phyloP scores from a whole-genome alignment of 2,797 vertebrate genomes.

The Naso thynnoides region DNA sequence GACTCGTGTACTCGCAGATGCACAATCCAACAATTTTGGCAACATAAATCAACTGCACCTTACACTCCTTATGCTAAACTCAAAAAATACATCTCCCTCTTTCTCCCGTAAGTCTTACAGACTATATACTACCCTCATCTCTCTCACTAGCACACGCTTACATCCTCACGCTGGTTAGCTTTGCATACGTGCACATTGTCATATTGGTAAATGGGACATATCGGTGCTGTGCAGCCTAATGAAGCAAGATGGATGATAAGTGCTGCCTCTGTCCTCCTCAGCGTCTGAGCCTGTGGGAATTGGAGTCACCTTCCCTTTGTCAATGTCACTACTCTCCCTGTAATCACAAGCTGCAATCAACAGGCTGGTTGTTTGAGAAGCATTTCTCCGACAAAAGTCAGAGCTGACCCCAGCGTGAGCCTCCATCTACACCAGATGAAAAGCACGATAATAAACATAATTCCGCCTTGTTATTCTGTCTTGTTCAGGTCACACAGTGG shows the following conservation, averaged over 20 bases:
- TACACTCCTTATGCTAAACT: too few species aligned
- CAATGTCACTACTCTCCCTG: constrained; percentile 52
- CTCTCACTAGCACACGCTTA: not conserved
- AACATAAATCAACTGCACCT: too few species aligned
- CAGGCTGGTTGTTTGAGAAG: constrained; percentile 34
- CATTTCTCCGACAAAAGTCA: constrained; percentile 23
- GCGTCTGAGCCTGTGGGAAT: constrained; percentile 24
- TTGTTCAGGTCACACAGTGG: constrained; percentile 5
- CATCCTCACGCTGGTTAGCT: not conserved
- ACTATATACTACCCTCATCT: not conserved
- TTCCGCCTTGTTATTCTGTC: constrained; percentile 32
- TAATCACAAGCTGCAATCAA: constrained; percentile 73
- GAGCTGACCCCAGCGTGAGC: constrained; percentile 46
- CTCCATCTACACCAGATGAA: constrained; percentile 58
- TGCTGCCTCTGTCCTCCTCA: constrained; percentile 21
- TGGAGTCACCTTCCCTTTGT: constrained; percentile 36
- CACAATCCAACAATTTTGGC: too few species aligned
- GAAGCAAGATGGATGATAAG: constrained; percentile 44
- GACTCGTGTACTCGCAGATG: too few species aligned
- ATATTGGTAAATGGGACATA: constrained; percentile 22
- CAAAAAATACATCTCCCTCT: not conserved
- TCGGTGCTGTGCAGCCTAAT: constrained; percentile 32
- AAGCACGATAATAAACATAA: constrained; percentile 64
- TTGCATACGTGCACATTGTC: not conserved
- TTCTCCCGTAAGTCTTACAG: not conserved